A percentile compares a stretch with the other conserved stretches of the same genome.
Evolutionary conservation across 1,140 invertebrate genomes (phyloP).

Genomic region (Bombus confusus): DNA sequence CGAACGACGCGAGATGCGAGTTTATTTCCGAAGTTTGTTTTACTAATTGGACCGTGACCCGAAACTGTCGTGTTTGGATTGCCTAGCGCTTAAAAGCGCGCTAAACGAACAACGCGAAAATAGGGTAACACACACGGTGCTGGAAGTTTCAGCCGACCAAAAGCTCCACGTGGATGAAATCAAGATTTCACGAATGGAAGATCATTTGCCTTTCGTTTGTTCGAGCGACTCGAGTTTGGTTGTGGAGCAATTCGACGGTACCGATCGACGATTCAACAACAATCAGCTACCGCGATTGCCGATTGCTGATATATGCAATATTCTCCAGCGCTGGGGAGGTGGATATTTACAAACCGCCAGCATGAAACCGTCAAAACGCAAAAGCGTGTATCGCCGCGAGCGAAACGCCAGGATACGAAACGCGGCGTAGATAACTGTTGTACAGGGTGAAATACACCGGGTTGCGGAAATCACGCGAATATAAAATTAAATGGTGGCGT

Average conservation of each 20-base stretch:
- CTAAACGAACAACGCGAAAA: slow-evolving; percentile 16
- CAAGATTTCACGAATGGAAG: background rate
- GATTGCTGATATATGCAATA: background rate
- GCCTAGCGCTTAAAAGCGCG: slow-evolving; percentile 10
- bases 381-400: background rate
- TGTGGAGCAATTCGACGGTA: background rate
- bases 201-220: background rate
- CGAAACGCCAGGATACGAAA: background rate
- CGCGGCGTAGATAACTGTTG: background rate
- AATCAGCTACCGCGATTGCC: background rate
- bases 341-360: background rate
- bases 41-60: slow-evolving; percentile 43
- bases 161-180: background rate
- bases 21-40: slow-evolving; percentile 22
- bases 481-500: slow-evolving; percentile 14
- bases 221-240: background rate
- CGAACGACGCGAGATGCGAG: background rate
- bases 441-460: background rate
- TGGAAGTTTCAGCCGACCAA: too few relatives aligned
- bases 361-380: background rate
- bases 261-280: background rate
- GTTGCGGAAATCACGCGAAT: background rate
- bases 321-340: background rate
- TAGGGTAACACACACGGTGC: background rate
- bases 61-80: slow-evolving; percentile 26